phyloP scores from a whole-genome alignment of 2,113 vertebrate species.

The Alethe diademata region DNA sequence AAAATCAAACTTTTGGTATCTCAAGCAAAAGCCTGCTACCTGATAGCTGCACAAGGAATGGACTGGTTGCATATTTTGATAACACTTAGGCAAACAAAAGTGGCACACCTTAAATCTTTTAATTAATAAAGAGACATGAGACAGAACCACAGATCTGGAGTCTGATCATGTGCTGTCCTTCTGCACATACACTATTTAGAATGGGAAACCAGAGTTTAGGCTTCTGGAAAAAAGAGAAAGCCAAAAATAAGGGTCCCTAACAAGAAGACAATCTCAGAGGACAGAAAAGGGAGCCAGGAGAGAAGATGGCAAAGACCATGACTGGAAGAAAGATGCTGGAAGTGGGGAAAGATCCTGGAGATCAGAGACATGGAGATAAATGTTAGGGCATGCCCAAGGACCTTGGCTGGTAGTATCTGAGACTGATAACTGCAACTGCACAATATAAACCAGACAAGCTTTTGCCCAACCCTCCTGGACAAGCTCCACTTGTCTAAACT shows the following conservation, averaged over 20 bases:
- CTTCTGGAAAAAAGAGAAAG: not conserved
- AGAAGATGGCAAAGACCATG: not conserved
- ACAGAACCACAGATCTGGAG: not conserved
- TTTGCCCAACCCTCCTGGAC: not conserved
- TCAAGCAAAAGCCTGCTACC: not conserved
- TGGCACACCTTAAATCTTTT: not conserved
- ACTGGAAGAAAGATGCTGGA: not conserved
- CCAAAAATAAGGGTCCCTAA: not conserved
- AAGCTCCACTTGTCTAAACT: not conserved
- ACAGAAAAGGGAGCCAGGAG: not conserved
- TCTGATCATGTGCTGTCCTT: not conserved
- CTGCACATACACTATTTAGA: not conserved
- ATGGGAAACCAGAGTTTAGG: not conserved
- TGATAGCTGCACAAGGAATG: not conserved
- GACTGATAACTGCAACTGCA: not conserved
- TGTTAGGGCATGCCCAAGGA: not conserved
- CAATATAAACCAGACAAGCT: not conserved
- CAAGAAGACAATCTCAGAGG: not conserved
- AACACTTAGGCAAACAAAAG: not conserved
- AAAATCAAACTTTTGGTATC: not conserved
- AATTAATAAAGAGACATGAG: not conserved
- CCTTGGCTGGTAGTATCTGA: not conserved
- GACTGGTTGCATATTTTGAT: not conserved
- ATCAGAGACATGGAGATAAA: not conserved
- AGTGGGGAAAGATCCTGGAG: not conserved